These are phyloP conservation scores for Octodonta nipae DNA, from an alignment of 2,888 invertebrate species.

Conservation along the genomic window DNA sequence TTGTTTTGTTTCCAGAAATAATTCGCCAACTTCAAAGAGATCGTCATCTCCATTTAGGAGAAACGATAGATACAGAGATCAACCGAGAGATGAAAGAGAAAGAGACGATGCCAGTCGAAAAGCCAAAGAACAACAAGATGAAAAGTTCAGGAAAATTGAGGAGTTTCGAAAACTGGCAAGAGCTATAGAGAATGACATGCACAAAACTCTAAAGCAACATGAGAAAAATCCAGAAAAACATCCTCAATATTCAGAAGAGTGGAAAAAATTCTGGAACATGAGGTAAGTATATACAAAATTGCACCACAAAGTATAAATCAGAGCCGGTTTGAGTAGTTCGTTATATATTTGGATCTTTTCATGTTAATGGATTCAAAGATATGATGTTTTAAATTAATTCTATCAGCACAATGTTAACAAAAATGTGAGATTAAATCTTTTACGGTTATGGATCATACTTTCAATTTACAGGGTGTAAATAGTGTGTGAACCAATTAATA, in stretches of 20 bases:
- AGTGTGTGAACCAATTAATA: too few relatives aligned
- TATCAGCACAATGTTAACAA: too few relatives aligned
- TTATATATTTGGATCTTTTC: too few relatives aligned
- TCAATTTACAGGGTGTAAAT: too few relatives aligned
- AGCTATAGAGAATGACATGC: constrained; percentile 44
- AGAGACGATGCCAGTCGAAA: constrained; percentile 16
- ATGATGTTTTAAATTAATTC: too few relatives aligned
- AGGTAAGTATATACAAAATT: constrained; percentile 36
- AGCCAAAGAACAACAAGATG: constrained; percentile 33
- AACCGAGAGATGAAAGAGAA: background rate
- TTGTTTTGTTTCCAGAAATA: too few relatives aligned
- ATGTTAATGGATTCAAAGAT: too few relatives aligned
- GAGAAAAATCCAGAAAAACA: constrained; percentile 80
- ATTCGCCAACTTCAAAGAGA: constrained; percentile 3
- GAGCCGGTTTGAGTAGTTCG: too few relatives aligned
- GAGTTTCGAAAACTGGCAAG: constrained; percentile 38
- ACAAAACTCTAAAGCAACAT: constrained; percentile 55
- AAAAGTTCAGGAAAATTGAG: constrained; percentile 37
- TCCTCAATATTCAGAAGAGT: constrained; percentile 75
- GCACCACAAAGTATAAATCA: too few relatives aligned
- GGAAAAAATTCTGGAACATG: constrained; percentile 81
- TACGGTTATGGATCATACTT: too few relatives aligned
- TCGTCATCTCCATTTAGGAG: constrained; percentile 6
- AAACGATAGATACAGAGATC: background rate
- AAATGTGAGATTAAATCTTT: too few relatives aligned